These are phyloP conservation scores for Luffia ferchaultella DNA, from an alignment of 2,888 invertebrate genomes.

Conservation along the genomic window DNA sequence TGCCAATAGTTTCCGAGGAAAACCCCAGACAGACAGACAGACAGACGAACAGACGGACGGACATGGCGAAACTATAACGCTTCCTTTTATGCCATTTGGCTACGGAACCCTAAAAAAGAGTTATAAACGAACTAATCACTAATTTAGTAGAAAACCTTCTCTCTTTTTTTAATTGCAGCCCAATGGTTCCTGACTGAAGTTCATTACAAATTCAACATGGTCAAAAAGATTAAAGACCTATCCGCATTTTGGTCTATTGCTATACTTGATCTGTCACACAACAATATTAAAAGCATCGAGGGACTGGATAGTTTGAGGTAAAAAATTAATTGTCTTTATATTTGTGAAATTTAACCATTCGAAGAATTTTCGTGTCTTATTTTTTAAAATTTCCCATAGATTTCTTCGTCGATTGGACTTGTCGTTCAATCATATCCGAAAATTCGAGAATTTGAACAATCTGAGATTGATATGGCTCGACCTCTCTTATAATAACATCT, in stretches of 20 bases:
- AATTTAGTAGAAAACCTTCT: too few relatives aligned
- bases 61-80: too few relatives aligned
- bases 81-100: too few relatives aligned
- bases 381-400: too few relatives aligned
- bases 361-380: too few relatives aligned
- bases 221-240: slow-evolving; percentile 60
- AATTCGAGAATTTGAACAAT: slow-evolving; percentile 63
- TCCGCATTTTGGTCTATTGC: slow-evolving; percentile 69
- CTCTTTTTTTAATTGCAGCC: slow-evolving; percentile 40
- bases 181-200: slow-evolving; percentile 70
- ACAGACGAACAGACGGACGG: too few relatives aligned
- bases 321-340: slow-evolving; percentile 9
- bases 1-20: too few relatives aligned
- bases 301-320: slow-evolving; percentile 64
- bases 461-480: slow-evolving; percentile 60
- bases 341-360: too few relatives aligned
- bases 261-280: slow-evolving; percentile 67
- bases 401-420: slow-evolving; percentile 66
- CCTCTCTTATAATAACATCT: slow-evolving; percentile 63
- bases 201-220: slow-evolving; percentile 65
- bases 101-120: too few relatives aligned
- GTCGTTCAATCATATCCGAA: slow-evolving; percentile 66
- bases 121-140: too few relatives aligned
- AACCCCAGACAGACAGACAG: too few relatives aligned
- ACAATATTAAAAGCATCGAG: slow-evolving; percentile 61